Evolutionary conservation across 2,797 vertebrate species (phyloP), one percentile per base, ranked within the genome.

Genomic region (Macrochelys suwanniensis): DNA sequence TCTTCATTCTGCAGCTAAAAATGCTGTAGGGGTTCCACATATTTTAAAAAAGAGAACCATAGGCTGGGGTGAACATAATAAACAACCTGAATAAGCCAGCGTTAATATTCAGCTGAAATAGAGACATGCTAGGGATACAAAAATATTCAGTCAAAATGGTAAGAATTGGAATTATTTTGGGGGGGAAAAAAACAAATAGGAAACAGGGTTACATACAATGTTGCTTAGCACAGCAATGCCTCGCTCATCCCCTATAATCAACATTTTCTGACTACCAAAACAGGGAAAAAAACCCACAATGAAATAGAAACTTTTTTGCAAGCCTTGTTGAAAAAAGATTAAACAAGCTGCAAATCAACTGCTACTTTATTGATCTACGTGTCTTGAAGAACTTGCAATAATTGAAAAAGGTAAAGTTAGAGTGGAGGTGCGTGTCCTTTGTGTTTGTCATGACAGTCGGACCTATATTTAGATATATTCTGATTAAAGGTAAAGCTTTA

Each of bases 301-400:
- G n/a, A 89, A 94, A 51, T 89, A 71, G 15, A 82, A 76, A 82
- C 59, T 51, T 31, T 61, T 81, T 78, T 19, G 45, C 82, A 84
- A 88, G 13, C 17, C 21, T 11, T 2, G 5, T 45, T 5, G 33
- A 53, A 68, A 92, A 51, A 82, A 57, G 50, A 87, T 77, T 71
- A 71, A 26, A 12, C 31, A 12, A 23, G 26, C 88, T 57, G 77
- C 53, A 94, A 89, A 89, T 93, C 88, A 87, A 4, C 56, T 92
- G n/a, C 49, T 51, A 9, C 25, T 21, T 85, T 88, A 92, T 81
- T n/a, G 94, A 94, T 87, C 91, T 31, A 12, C 31, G 5, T 0
- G 7, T 53, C 74, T 80, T 26, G 53, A 84, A 85, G 92, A 94
- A 92, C 31, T 47, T 88, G 3, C 5, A 79, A 56, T 56, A 87